Base-by-base conservation (phyloP, 2,797 vertebrate species). In the Perodicticus potto region DNA sequence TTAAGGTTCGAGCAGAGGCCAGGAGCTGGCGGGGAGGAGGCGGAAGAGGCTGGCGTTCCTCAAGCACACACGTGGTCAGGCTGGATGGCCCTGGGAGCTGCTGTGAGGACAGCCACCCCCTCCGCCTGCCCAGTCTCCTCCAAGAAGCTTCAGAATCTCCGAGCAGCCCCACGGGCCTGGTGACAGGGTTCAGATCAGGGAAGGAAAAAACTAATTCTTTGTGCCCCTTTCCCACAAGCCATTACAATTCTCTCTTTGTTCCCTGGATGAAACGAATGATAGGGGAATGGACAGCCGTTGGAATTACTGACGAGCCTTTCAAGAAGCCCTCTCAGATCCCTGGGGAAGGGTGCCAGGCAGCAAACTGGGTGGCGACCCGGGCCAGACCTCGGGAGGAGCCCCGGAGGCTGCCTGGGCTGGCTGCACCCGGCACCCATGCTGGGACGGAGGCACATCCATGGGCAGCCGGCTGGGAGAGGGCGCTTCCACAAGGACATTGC, bases 11-110 rank as follows among this genome's bases (percentile, higher is more conserved):
- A 37, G n/a, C 29, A 13, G 27, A 45, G 29, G 4, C 81, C n/a
- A 20, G 49, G 59, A 34, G 1, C 12, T 22, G 78, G 65, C 0
- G 0, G 17, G 7, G 34, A 55, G 14, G 63, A 70, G 69, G 20
- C n/a, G 14, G 43, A 27, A 72, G 40, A 22, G 19, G 10, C 77
- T 65, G 4, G 72, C 0, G 55, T 9, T 16, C 32, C 78, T 73
- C 43, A 70, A 13, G 53, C 37, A 16, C 0, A 2, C 16, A 1
- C 0, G 11, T 23, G 40, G 70, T 7, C 0, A 32, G 20, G n/a
- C 22, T 0, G 10, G 45, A 73, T 53, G 0, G 0, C 43, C 76
- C 55, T 0, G 0, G 13, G 4, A 72, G 57, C 25, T 6, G 3
- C 80, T 6, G 5, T 0, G 3, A 32, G 55, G 34, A 34, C 19